phyloP scores from a whole-genome alignment of 1,140 invertebrate genomes.

The Atopsyche davidsoni region DNA sequence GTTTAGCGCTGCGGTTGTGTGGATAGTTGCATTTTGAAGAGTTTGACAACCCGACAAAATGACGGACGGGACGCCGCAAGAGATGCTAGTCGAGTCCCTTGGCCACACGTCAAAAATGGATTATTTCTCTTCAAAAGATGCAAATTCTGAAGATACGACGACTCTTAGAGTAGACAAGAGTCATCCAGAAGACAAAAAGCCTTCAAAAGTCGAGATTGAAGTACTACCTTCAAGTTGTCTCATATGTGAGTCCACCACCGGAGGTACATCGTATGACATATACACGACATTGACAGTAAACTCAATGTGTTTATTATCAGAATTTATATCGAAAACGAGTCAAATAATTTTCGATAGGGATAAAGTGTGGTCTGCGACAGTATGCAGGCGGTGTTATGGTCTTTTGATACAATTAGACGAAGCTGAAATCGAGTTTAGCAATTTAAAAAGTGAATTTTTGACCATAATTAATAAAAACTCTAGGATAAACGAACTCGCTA shows the following conservation, averaged over 20 bases:
- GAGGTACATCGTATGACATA: slow-evolving; percentile 5
- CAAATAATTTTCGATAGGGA: slow-evolving; percentile 21
- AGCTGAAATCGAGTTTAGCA: slow-evolving; percentile 16
- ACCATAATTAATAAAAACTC: slow-evolving; percentile 16
- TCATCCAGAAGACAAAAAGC: background rate
- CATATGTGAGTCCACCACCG: slow-evolving; percentile 2
- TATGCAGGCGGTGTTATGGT: slow-evolving; percentile 11
- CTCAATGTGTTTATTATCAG: slow-evolving; percentile 12
- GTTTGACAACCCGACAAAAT: slow-evolving; percentile 23
- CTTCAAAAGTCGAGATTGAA: background rate
- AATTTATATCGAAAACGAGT: slow-evolving; percentile 18
- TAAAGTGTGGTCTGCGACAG: slow-evolving; percentile 18
- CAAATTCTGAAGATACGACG: background rate
- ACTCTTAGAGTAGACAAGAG: background rate
- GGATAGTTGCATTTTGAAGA: no score
- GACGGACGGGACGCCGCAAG: slow-evolving; percentile 17
- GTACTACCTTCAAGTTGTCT: background rate
- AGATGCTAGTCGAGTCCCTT: slow-evolving; percentile 2
- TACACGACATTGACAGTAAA: slow-evolving; percentile 16
- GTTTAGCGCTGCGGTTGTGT: no score
- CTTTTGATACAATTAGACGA: slow-evolving; percentile 12
- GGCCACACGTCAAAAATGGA: slow-evolving; percentile 4
- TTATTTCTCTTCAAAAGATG: slow-evolving; percentile 6
- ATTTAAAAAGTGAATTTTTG: slow-evolving; percentile 23
- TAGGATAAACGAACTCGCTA: slow-evolving; percentile 1